A percentile compares a stretch with the other conserved stretches of the same genome.
phyloP scores from a whole-genome alignment of 2,113 vertebrate genomes.

The Cercocebus atys region DNA sequence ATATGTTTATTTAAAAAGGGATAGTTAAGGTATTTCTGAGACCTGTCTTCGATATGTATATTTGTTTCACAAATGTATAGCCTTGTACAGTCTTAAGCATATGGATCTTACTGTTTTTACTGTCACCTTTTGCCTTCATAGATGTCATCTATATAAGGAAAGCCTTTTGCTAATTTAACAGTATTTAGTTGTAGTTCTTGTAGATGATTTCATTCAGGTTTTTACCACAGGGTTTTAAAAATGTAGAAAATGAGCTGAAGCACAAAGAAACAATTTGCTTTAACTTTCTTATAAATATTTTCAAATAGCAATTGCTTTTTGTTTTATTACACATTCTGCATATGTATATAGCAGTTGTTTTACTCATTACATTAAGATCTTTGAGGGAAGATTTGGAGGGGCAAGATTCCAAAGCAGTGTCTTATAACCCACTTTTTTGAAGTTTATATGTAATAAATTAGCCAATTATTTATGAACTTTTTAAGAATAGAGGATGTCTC shows the following conservation, averaged over 20 bases:
- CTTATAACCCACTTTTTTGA: background rate
- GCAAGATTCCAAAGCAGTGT: background rate
- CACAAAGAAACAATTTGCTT: constrained; percentile 10
- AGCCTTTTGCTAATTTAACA: background rate
- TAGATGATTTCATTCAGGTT: background rate
- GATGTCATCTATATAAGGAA: background rate
- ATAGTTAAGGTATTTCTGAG: background rate
- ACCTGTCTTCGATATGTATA: background rate
- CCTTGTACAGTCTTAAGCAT: background rate
- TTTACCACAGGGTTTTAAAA: background rate
- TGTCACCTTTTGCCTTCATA: background rate
- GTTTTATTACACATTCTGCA: no score
- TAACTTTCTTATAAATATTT: background rate
- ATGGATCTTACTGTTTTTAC: background rate
- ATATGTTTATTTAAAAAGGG: background rate
- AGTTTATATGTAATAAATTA: background rate
- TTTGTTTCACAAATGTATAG: background rate
- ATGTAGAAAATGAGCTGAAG: constrained; percentile 8
- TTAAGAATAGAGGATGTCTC: background rate
- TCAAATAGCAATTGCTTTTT: background rate
- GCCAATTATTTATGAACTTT: background rate
- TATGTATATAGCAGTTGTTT: background rate
- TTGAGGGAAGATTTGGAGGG: background rate
- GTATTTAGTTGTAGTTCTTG: background rate
- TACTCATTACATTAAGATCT: constrained; percentile 30